Conservation (phyloP, 2,113 vertebrate genomes). For the Lates calcarifer region DNA sequence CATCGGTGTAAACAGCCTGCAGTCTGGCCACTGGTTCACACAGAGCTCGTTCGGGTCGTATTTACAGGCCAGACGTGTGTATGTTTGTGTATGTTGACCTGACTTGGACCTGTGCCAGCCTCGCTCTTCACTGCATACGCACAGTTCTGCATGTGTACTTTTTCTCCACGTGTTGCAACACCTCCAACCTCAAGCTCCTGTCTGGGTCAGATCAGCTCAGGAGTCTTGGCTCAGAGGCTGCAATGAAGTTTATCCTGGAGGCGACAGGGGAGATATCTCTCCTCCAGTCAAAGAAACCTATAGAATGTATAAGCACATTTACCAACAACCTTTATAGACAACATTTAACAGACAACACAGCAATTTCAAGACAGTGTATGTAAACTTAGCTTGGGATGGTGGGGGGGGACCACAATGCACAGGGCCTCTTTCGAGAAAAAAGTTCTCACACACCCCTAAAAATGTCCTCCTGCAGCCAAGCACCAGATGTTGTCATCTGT, state of each 20-base stretch:
- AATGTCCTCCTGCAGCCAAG: conserved; percentile 44
- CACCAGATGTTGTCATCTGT: conserved; percentile 62
- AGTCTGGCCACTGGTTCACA: conserved; percentile 59
- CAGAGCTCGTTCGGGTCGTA: conserved; percentile 49
- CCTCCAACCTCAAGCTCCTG: conserved; percentile 41
- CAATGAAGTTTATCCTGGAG: conserved; percentile 60
- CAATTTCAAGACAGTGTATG: conserved; percentile 15
- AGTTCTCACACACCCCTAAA: conserved; percentile 58
- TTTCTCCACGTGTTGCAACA: conserved; percentile 57
- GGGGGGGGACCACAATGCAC: conserved; percentile 11
- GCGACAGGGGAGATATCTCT: conserved; percentile 20
- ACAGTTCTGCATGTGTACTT: conserved; percentile 1
- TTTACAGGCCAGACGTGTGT: conserved; percentile 55
- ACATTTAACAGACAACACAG: conserved; percentile 32
- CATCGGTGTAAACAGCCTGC: conserved; percentile 77
- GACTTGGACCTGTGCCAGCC: conserved; percentile 16
- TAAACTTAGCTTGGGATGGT: neutral
- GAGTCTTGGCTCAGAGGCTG: conserved; percentile 42
- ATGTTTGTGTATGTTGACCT: conserved; percentile 57
- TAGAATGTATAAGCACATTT: conserved; percentile 42
- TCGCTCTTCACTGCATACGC: conserved; percentile 12
- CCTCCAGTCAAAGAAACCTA: conserved; percentile 32
- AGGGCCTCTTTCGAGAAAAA: conserved; percentile 36
- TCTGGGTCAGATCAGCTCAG: conserved; percentile 69
- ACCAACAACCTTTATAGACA: conserved; percentile 1